Conservation (phyloP, 1,140 invertebrate genomes). For the Pseudomyrmex dendroicus region DNA sequence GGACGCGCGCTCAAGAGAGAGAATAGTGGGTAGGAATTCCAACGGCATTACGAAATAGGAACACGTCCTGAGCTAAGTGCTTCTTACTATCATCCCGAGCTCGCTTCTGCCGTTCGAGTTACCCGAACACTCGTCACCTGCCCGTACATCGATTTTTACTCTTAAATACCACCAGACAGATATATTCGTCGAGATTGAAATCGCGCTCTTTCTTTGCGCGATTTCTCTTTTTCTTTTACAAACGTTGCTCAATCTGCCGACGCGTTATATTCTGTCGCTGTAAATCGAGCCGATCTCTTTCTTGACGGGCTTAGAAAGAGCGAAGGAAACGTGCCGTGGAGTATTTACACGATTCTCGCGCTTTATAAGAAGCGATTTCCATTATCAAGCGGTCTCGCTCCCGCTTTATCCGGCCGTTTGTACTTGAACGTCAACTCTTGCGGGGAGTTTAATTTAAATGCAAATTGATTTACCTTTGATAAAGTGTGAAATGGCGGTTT, state of each 20-base stretch:
- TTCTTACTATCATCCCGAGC: slow-evolving; percentile 57
- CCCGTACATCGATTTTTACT: slow-evolving; percentile 53
- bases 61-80: slow-evolving; percentile 66
- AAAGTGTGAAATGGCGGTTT: slow-evolving; percentile 48
- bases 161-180: slow-evolving; percentile 26
- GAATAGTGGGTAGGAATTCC: slow-evolving; percentile 50
- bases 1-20: background rate
- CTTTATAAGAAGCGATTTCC: slow-evolving; percentile 24
- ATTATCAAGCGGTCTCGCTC: slow-evolving; percentile 64
- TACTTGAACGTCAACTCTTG: slow-evolving; percentile 46
- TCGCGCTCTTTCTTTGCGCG: background rate
- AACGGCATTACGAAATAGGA: slow-evolving; percentile 62
- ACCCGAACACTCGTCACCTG: slow-evolving; percentile 28
- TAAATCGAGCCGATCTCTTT: slow-evolving; percentile 25
- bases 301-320: background rate
- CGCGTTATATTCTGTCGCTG: background rate
- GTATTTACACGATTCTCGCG: slow-evolving; percentile 53
- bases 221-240: too few relatives aligned
- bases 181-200: background rate
- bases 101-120: slow-evolving; percentile 35
- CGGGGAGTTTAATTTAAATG: slow-evolving; percentile 69
- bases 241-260: background rate
- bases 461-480: slow-evolving; percentile 72
- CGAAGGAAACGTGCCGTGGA: slow-evolving; percentile 6
- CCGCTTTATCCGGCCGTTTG: slow-evolving; percentile 58